Evolutionary conservation across 2,113 vertebrate species (phyloP).

Genomic region (Paraplagusia blochii): DNA sequence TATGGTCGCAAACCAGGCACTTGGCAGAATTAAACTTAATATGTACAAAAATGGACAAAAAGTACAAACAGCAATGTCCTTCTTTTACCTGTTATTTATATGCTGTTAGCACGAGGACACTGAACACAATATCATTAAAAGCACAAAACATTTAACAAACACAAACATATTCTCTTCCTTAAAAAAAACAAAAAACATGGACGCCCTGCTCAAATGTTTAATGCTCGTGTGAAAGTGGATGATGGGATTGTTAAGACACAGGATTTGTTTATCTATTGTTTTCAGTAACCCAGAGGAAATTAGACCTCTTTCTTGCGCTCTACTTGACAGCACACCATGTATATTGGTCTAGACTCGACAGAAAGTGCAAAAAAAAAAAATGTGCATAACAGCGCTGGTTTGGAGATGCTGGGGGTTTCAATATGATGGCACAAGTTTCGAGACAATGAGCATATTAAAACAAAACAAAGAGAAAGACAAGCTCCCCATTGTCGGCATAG

Average conservation of each 20-base stretch:
- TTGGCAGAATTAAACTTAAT: constrained; percentile 58
- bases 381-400: constrained; percentile 18
- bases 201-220: constrained; percentile 54
- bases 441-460: too few relatives aligned
- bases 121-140: constrained; percentile 37
- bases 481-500: too few relatives aligned
- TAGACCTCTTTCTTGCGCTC: constrained; percentile 23
- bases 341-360: constrained; percentile 4
- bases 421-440: too few relatives aligned
- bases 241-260: constrained; percentile 1
- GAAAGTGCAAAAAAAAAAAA: constrained; percentile 44
- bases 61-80: constrained; percentile 60
- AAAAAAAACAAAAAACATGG: constrained; percentile 11
- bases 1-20: constrained; percentile 75
- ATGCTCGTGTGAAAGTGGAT: constrained; percentile 17
- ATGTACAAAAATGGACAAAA: constrained; percentile 52
- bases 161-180: constrained; percentile 10
- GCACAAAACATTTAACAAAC: constrained; percentile 9
- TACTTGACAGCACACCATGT: background rate
- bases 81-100: constrained; percentile 14
- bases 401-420: background rate
- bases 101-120: constrained; percentile 32
- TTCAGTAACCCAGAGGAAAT: background rate
- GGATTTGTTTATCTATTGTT: background rate
- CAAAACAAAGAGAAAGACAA: too few relatives aligned